Conservation (phyloP, 2,113 vertebrate genomes). For the cat (Felis catus) region F.catus_Fca126_mat1.0 CM031417.1:18596501-18597000, state of each 20-base stretch:
- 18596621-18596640: neutral
- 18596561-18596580: neutral
- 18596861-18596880: neutral
- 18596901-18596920: neutral
- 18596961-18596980: no score
- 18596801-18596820: neutral
- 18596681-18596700: neutral
- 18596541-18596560: neutral
- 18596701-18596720: neutral
- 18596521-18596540: neutral
- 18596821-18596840: neutral
- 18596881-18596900: neutral
- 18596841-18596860: slow-evolving; percentile 24
- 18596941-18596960: neutral
- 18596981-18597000: neutral
- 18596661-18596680: neutral
- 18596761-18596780: neutral
- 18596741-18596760: neutral
- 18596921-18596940: neutral
- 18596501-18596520: neutral
- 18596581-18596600: neutral
- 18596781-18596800: neutral
- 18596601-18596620: neutral
- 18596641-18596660: neutral
- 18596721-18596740: neutral